Base-by-base conservation (phyloP, 2,797 vertebrate species). In the Hirundo rustica region DNA sequence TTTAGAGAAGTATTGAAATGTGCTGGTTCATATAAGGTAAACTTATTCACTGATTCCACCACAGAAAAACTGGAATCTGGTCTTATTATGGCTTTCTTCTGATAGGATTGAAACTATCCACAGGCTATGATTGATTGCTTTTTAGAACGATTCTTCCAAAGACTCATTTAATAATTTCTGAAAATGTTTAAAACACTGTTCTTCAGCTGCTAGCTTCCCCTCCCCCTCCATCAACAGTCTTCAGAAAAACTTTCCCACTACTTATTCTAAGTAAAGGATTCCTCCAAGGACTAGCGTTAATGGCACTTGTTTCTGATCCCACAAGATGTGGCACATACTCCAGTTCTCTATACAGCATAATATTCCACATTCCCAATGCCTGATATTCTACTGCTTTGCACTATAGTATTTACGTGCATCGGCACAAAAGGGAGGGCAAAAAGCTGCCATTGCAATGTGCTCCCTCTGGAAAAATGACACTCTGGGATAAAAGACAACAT, bases 121-220 rank as follows among this genome's bases (percentile, higher is more conserved):
- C 7, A 75, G 42, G 34, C 30, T 72, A 13, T 0, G 0, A 27
- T 0, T 61, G 58, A n/a, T 16, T 68, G 0, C 29, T 65, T n/a
- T 62, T 80, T 26, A 36, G 9, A 74, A 86, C 8, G 51, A 15
- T 42, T 42, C 61, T 85, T 88, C 62, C 77, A 45, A 75, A 66
- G 44, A 8, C 22, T 65, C 42, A 45, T 11, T 70, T 51, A 65
- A 1, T 9, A 25, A 8, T 38, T 75, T 74, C 50, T 51, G 7
- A 58, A 85, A 86, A 47, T 7, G 22, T 30, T 86, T 68, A 68
- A 75, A 90, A 57, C 10, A 60, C 10, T 72, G 27, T 18, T 50
- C 13, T 65, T 88, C 2, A 7, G 19, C 32, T 80, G 26, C n/a
- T 83, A 94, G 23, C 13, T 66, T 42, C 13, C 20, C 30, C 16